Evolutionary conservation across 2,888 invertebrate genomes (phyloP), one percentile per base, ranked within the genome.

Genomic region (Lydus trimaculatus): DNA sequence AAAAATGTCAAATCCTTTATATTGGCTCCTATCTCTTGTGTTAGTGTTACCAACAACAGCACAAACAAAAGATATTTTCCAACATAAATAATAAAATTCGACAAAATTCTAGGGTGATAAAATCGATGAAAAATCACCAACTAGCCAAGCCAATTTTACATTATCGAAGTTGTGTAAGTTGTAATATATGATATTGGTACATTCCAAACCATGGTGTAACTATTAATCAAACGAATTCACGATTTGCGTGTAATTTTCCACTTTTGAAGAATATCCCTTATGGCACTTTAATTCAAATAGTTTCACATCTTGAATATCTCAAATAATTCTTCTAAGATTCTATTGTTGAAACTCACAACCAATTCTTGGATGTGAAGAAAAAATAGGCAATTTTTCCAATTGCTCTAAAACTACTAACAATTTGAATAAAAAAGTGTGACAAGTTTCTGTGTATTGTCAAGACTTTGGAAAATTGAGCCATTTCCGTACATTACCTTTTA

Each of bases 401-500:
- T 23, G 5, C 23, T 25, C 25, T 15, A 23, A 56, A 28, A 56
- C 56, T 56, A 56, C 25, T 56, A 56, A 56, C 23, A 13, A 56
- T 52, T 25, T 23, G 13, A 13, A 48, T 48, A 48, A 48, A 20
- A 20, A 48, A 2, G 20, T 36, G 20, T 9, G 20, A 9, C 48
- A 48, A 48, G 52, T 52, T 23, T n/a, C 28, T 8, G 7, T 56
- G 28, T 28, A 28, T 56, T 56, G 56, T 25, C 25, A 28, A 56
- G 28, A 56, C 11, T 6, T 25, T 56, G 25, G 56, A 56, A 56
- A 28, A 56, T 56, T 56, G 56, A 56, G 25, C 28, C 56, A 56
- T 56, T 56, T 28, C 67, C 62, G 31, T 69, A 61, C 70, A 62
- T 62, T 56, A 15, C 69, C 62, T 69, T 61, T 67, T 43, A 56